A percentile compares a stretch with the other conserved stretches of the same genome.
These are phyloP conservation scores for Dinoponera quadriceps DNA, from an alignment of 1,140 invertebrate species.

Conservation along the genomic window DNA sequence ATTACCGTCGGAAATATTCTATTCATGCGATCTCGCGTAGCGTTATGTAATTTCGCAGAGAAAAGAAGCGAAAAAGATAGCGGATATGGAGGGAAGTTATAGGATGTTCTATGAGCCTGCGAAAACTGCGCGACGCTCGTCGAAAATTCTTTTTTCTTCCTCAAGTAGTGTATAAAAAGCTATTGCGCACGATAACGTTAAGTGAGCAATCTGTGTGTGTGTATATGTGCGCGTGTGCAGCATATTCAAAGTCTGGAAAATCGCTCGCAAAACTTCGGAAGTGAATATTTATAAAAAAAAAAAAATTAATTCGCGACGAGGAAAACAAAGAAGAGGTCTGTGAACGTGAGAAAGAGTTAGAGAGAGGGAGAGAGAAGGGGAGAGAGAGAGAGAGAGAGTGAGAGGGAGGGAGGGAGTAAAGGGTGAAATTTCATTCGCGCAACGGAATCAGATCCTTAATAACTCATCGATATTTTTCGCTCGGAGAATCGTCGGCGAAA, in stretches of 20 bases:
- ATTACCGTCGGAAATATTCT: not conserved
- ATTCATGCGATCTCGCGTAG: not conserved
- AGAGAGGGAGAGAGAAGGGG: too few species aligned
- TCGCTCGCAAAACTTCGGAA: not conserved
- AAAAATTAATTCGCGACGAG: constrained; percentile 20
- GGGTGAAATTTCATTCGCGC: constrained; percentile 65
- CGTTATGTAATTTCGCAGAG: not conserved
- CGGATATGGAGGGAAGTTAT: not conserved
- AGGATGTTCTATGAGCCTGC: too few species aligned
- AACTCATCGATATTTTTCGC: constrained; percentile 68
- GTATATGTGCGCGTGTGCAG: too few species aligned
- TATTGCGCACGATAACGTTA: too few species aligned
- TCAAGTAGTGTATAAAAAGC: too few species aligned
- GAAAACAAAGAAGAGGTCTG: not conserved
- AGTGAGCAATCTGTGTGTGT: too few species aligned
- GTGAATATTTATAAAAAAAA: constrained; percentile 8
- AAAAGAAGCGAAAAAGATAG: not conserved
- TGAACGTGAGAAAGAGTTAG: not conserved
- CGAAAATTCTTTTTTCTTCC: too few species aligned
- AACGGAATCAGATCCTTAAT: constrained; percentile 68
- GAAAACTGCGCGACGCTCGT: not conserved
- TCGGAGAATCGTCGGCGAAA: constrained; percentile 61
- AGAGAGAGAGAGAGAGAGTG: too few species aligned
- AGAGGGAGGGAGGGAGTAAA: not conserved
- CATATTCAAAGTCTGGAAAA: not conserved